Conservation (phyloP, 64 coral and sea anemone genomes). For the Pocillopora damicornis region DNA sequence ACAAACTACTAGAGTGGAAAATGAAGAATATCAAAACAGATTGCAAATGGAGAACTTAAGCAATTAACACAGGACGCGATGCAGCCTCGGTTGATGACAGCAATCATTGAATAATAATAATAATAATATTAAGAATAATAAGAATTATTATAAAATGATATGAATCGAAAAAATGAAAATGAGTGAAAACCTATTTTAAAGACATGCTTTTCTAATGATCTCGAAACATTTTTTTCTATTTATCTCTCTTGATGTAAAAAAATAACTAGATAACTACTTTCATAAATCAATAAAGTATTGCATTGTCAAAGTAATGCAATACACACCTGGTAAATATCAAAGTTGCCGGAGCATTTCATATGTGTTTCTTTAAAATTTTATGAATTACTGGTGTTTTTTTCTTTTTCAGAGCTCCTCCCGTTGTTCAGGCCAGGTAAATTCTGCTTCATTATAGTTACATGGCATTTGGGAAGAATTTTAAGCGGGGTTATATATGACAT, state of each 20-base stretch:
- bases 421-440: constrained; percentile 1
- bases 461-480: background rate
- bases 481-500: background rate
- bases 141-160: too few species aligned
- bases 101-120: too few species aligned
- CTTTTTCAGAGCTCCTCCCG: background rate
- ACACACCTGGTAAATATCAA: background rate
- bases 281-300: background rate
- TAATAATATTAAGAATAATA: background rate
- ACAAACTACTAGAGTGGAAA: too few species aligned
- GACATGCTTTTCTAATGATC: background rate
- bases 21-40: too few species aligned
- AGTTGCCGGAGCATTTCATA: background rate
- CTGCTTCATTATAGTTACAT: background rate
- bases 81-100: too few species aligned
- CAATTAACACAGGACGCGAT: too few species aligned
- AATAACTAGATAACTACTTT: background rate
- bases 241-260: background rate
- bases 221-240: background rate
- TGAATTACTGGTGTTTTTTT: background rate
- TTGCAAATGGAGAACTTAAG: too few species aligned
- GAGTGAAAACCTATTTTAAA: background rate
- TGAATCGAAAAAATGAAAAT: too few species aligned
- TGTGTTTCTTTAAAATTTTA: background rate
- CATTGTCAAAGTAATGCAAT: background rate